Evolutionary conservation across 2,888 invertebrate species (phyloP).

Genomic region (Lasioglossum pauxillum): DNA sequence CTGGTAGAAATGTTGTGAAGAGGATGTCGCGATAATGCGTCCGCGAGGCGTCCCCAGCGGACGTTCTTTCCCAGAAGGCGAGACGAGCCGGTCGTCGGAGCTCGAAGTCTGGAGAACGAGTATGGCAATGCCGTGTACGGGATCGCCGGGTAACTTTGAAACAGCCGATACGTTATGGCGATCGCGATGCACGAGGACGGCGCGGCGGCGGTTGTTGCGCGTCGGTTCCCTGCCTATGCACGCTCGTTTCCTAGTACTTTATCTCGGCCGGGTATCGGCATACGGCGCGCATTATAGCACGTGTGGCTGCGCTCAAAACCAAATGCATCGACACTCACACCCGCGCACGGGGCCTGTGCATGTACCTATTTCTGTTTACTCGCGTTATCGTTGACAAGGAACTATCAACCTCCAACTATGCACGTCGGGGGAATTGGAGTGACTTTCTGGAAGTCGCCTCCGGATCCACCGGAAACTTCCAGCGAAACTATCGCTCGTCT

Average conservation of each 20-base stretch:
- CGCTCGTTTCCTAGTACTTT: slow-evolving; percentile 78
- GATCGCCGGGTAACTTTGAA: slow-evolving; percentile 43
- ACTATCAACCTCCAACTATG: background rate
- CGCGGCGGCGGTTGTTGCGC: slow-evolving; percentile 25
- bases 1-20: background rate
- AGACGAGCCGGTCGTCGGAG: slow-evolving; percentile 11
- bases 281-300: slow-evolving; percentile 55
- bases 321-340: slow-evolving; percentile 23
- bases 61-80: slow-evolving; percentile 14
- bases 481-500: slow-evolving; percentile 2
- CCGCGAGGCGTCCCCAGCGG: background rate
- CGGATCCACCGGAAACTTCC: background rate
- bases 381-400: slow-evolving; percentile 31
- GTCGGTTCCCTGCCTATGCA: slow-evolving; percentile 38
- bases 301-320: slow-evolving; percentile 51
- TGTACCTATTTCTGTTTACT: slow-evolving; percentile 8
- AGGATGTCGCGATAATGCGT: slow-evolving; percentile 2
- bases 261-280: slow-evolving; percentile 76
- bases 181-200: slow-evolving; percentile 57
- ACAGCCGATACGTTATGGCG: slow-evolving; percentile 51
- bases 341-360: no score
- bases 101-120: slow-evolving; percentile 16
- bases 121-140: slow-evolving; percentile 37
- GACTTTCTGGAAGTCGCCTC: background rate
- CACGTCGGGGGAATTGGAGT: background rate